A percentile compares a stretch with the other conserved stretches of the same genome.
Evolutionary conservation across 2,797 vertebrate species (phyloP).

Genomic region (Trachops cirrhosus): DNA sequence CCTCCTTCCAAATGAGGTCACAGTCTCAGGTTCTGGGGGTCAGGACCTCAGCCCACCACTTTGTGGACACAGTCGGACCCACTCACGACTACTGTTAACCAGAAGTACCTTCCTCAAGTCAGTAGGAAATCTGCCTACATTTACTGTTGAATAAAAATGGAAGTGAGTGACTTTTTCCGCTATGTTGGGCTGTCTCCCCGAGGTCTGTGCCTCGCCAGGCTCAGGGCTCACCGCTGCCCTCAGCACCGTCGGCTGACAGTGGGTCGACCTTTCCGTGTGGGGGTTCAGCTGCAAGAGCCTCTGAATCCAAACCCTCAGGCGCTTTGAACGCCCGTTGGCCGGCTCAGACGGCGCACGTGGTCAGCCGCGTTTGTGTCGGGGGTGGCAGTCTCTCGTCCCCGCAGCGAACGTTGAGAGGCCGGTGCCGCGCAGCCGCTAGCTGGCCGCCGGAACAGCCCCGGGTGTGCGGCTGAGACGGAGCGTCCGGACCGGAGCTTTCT

Average conservation of each 20-base stretch:
- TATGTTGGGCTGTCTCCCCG: background rate
- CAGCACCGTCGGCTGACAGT: background rate
- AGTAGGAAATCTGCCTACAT: background rate
- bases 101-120: background rate
- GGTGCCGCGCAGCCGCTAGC: accelerated
- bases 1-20: background rate
- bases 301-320: slow-evolving; percentile 71
- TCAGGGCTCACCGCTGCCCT: background rate
- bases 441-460: too few species aligned
- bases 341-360: slow-evolving; percentile 4
- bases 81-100: too few species aligned
- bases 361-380: accelerated
- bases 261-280: slow-evolving; percentile 75
- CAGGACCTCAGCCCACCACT: background rate
- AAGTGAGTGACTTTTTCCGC: background rate
- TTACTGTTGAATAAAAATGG: background rate
- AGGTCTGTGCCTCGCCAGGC: background rate
- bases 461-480: background rate
- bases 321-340: slow-evolving; percentile 77
- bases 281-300: slow-evolving; percentile 83
- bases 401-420: too few species aligned
- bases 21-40: too few species aligned
- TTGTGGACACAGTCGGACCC: background rate
- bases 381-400: background rate
- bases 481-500: background rate